Evolutionary conservation across 1,140 invertebrate species (phyloP), one percentile per base, ranked within the genome.

Genomic region (Megalopta genalis): DNA sequence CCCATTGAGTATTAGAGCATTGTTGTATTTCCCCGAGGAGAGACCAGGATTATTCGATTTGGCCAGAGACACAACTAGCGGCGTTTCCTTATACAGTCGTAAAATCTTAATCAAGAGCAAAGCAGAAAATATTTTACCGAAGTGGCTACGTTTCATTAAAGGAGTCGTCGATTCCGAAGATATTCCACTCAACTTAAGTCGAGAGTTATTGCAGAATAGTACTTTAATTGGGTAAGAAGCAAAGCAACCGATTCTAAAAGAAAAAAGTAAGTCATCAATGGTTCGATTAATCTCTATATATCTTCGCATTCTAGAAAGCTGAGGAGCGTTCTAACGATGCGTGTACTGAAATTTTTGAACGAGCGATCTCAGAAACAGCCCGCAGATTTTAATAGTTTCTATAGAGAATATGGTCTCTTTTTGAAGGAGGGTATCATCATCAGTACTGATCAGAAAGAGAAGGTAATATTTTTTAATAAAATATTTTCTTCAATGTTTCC

Each of bases 101-200:
- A 98, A 98, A 92, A 94, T 97, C 46, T 93, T 99, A 68, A 99
- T 99, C 49, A 98, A 98, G 92, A 97, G 95, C 82, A 97, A 96
- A 90, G 96, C 97, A 0, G 98, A 98, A 78, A 96, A 98, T 89
- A 95, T 99, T 81, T 92, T 99, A 79, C 98, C 98, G 1, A 98
- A 98, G 90, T 99, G 98, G 98, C 93, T 99, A 64, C 93, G 98
- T 87, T 99, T 99, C 93, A 93, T 99, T 1, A 99, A 97, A 96
- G 97, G 98, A 90, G 98, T 99, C 37, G 97, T 99, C 12, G 98
- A 99, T 93, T 99, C 97, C 9, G 98, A 99, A 94, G 98, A 99
- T 90, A 99, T 99, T 94, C 99, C 98, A 14, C 93, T 99, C 25
- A 99, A 99, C 95, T 94, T 99, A 60, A 99, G 98, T 88, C 94